Percentiles rank a stretch among this genome's conserved stretches.
These are phyloP conservation scores for Synergus laeviventris DNA, from an alignment of 2,888 invertebrate genomes.

Conservation along the genomic window DNA sequence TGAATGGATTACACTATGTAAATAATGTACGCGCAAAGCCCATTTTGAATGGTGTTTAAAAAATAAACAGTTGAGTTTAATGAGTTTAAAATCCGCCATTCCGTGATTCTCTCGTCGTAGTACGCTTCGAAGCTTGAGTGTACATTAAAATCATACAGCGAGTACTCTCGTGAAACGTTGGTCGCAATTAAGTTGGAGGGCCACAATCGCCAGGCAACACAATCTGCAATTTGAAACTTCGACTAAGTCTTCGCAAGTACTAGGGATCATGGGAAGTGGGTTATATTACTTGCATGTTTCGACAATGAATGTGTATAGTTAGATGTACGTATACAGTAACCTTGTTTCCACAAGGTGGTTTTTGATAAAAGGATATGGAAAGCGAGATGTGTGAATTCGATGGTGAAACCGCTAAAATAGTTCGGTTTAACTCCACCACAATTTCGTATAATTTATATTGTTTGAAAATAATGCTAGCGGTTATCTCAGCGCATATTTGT, in stretches of 20 bases:
- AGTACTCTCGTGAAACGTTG: not conserved
- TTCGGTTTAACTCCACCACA: conserved; percentile 24
- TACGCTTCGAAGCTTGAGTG: not conserved
- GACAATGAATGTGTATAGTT: not conserved
- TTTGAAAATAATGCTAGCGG: not conserved
- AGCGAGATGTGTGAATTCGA: not conserved
- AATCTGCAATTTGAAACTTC: conserved; percentile 27
- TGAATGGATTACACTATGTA: not conserved
- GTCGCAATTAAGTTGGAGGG: conserved; percentile 8
- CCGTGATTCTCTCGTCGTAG: not conserved
- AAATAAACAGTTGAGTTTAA: not conserved
- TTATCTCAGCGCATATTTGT: not conserved
- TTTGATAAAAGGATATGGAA: not conserved
- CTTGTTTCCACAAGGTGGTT: not conserved
- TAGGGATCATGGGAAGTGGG: not conserved
- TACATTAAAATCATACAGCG: not conserved
- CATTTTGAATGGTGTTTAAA: not conserved
- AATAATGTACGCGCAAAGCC: not conserved
- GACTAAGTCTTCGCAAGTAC: conserved; percentile 5
- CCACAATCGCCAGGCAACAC: conserved; percentile 15
- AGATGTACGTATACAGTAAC: not conserved
- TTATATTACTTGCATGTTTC: conserved; percentile 3
- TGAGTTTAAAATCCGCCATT: not conserved
- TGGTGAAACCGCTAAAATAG: conserved; percentile 11
- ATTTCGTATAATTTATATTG: conserved; percentile 23